A percentile compares a stretch with the other conserved stretches of the same genome.
Evolutionary conservation across 2,888 invertebrate species (phyloP).

Genomic region (Drosophila paracracens): DNA sequence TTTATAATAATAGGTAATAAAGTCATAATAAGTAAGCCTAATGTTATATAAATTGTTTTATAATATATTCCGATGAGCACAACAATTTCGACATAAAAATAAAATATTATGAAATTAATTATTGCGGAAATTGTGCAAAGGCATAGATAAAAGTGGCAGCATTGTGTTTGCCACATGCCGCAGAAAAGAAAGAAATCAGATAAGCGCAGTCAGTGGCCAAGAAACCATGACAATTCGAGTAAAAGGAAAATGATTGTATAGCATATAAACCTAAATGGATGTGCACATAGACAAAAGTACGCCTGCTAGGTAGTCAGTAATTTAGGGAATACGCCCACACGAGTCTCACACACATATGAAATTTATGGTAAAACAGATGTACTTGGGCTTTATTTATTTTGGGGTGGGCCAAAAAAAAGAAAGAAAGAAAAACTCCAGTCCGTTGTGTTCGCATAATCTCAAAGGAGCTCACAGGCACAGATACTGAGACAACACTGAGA

Average conservation of each 20-base stretch:
- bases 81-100: not conserved
- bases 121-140: not conserved
- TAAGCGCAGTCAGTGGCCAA: constrained; percentile 34
- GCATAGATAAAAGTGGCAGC: not conserved
- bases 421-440: not conserved
- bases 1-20: not conserved
- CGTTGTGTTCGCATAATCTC: constrained; percentile 66
- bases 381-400: constrained; percentile 76
- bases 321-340: constrained; percentile 47
- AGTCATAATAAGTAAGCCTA: not conserved
- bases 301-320: constrained; percentile 39
- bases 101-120: not conserved
- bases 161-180: not conserved
- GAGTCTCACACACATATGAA: constrained; percentile 41
- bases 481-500: constrained; percentile 24
- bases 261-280: not conserved
- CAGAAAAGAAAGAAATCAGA: constrained; percentile 16
- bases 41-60: not conserved
- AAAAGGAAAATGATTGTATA: constrained; percentile 12
- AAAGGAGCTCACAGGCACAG: constrained; percentile 53
- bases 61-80: not conserved
- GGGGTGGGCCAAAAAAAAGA: not conserved
- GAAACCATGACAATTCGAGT: constrained; percentile 11
- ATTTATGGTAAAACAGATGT: constrained; percentile 80
- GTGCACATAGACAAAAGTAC: constrained; percentile 7